Conservation (phyloP, 2,113 vertebrate species). For the Pyrgilauda ruficollis region DNA sequence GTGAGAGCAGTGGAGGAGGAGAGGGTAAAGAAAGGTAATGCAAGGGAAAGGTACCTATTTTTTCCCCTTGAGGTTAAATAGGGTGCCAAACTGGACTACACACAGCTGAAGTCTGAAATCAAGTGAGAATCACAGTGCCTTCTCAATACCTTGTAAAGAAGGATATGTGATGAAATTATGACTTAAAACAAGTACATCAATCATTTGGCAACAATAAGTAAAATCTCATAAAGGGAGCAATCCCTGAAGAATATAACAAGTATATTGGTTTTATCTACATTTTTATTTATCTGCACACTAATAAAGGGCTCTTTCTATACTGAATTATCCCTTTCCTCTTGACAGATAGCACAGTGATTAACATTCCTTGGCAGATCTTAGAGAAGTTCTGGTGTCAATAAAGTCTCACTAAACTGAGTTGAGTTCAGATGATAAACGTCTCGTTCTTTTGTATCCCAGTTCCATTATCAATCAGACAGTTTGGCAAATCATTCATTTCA, state of each 20-base stretch:
- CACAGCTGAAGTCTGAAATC: background rate
- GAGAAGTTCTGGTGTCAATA: constrained; percentile 61
- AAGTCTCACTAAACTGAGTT: constrained; percentile 29
- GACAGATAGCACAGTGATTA: constrained; percentile 45
- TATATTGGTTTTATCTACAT: background rate
- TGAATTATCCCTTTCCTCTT: background rate
- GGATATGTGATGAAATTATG: background rate
- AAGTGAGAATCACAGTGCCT: background rate
- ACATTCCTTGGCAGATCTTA: constrained; percentile 54
- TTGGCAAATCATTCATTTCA: background rate
- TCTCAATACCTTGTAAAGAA: background rate
- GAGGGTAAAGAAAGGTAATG: background rate
- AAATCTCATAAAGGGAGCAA: background rate
- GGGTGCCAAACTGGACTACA: background rate
- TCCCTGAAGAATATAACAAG: background rate
- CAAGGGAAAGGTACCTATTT: background rate
- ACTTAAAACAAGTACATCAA: background rate
- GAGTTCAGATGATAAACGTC: constrained; percentile 37
- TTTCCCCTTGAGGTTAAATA: background rate
- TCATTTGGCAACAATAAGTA: background rate
- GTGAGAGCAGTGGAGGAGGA: background rate
- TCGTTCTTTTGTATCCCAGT: constrained; percentile 1
- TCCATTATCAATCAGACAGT: constrained; percentile 35
- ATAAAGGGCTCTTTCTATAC: constrained; percentile 6
- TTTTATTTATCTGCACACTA: constrained; percentile 30